Evolutionary conservation across 2,113 vertebrate genomes (phyloP).

Genomic region (Micromys minutus): DNA sequence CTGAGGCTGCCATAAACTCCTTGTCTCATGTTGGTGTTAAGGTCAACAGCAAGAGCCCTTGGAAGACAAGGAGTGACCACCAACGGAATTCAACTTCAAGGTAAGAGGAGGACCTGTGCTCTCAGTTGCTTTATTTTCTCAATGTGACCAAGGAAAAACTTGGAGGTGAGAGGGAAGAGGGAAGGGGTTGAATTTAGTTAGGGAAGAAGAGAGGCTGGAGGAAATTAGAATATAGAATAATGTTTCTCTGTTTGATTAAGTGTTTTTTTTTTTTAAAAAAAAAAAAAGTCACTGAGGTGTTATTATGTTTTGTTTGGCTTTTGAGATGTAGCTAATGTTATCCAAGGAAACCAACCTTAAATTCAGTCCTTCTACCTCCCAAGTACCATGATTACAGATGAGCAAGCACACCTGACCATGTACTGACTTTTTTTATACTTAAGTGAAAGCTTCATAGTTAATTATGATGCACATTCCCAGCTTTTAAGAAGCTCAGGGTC

Average conservation of each 20-base stretch:
- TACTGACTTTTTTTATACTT: not conserved
- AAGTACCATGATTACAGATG: not conserved
- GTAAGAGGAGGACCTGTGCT: not conserved
- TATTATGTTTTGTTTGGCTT: not conserved
- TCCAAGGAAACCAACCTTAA: not conserved
- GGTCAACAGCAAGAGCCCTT: not conserved
- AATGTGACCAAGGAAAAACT: slow-evolving; percentile 27
- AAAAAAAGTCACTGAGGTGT: not conserved
- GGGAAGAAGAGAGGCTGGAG: not conserved
- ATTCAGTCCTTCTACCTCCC: not conserved
- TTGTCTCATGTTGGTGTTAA: not conserved
- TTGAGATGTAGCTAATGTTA: not conserved
- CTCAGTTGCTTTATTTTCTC: not conserved
- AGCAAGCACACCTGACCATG: not conserved
- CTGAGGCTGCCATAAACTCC: not conserved
- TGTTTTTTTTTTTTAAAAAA: not conserved
- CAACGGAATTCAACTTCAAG: not conserved
- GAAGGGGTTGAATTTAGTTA: not conserved
- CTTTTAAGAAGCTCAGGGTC: not conserved
- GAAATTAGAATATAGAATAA: not conserved
- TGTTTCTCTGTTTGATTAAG: not conserved
- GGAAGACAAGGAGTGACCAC: not conserved
- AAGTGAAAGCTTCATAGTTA: not conserved
- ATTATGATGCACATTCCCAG: not conserved
- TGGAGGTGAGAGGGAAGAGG: accelerated